Conservation (phyloP, 2,888 invertebrate genomes). For the Sipha maydis region DNA sequence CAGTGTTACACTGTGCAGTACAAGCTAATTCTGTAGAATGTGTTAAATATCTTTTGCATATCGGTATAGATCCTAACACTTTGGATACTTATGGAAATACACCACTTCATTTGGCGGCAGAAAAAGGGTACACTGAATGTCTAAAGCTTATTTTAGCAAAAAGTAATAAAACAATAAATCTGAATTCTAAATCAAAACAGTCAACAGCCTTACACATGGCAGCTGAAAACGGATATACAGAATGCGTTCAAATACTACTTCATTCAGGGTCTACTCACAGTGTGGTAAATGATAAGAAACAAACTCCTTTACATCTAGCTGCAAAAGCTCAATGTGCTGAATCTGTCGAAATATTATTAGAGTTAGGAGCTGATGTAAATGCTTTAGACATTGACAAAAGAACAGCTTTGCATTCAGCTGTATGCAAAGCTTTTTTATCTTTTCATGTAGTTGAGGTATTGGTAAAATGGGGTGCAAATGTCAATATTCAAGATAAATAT, state of each 20-base stretch:
- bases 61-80: conserved; percentile 80
- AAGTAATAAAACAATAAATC: conserved; percentile 78
- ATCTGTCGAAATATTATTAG: conserved; percentile 81
- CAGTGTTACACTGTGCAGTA: conserved; percentile 85
- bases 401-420: conserved; percentile 84
- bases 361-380: conserved; percentile 82
- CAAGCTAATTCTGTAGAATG: conserved; percentile 86
- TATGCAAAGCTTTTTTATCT: conserved; percentile 83
- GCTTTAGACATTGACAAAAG: conserved; percentile 83
- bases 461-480: conserved; percentile 83
- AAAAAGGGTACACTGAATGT: conserved; percentile 75
- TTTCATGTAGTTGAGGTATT: conserved; percentile 82
- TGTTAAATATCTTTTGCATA: conserved; percentile 78
- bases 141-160: conserved; percentile 78
- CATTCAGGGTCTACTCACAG: conserved; percentile 81
- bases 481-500: conserved; percentile 85
- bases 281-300: conserved; percentile 80
- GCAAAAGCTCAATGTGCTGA: conserved; percentile 82
- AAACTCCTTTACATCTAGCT: conserved; percentile 87
- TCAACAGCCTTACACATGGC: conserved; percentile 86
- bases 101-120: conserved; percentile 83
- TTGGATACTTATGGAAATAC: conserved; percentile 77
- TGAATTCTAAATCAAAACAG: conserved; percentile 78
- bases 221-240: conserved; percentile 86
- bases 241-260: conserved; percentile 80